phyloP scores from a whole-genome alignment of 2,113 vertebrate species.

The Pelobates fuscus region DNA sequence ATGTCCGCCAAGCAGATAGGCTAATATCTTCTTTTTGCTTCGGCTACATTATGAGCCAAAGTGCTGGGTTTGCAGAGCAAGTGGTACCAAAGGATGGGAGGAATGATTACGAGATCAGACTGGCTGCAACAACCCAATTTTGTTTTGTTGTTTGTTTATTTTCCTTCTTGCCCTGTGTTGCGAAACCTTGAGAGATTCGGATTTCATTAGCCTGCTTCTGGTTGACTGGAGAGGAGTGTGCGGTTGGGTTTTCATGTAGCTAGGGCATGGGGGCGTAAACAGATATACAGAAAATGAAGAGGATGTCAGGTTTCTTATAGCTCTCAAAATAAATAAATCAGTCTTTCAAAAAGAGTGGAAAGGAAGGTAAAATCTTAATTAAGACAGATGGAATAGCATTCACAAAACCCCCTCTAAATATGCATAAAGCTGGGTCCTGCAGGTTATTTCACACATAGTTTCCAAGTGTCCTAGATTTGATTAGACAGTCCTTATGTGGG shows the following conservation, averaged over 20 bases:
- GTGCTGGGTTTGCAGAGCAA: neutral
- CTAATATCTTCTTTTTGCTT: neutral
- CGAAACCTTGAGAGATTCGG: slow-evolving; percentile 20
- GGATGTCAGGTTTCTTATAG: neutral
- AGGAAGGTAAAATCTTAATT: too few species aligned
- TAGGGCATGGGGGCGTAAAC: neutral
- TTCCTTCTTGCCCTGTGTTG: neutral
- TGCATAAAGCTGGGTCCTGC: too few species aligned
- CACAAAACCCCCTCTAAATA: too few species aligned
- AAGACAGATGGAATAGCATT: too few species aligned
- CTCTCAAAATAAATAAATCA: too few species aligned
- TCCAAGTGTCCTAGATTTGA: too few species aligned
- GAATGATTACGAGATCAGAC: neutral
- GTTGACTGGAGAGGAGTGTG: neutral
- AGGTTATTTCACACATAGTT: too few species aligned
- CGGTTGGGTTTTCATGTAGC: slow-evolving; percentile 1
- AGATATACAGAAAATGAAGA: slow-evolving; percentile 5
- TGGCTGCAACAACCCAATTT: neutral
- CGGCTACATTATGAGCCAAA: neutral
- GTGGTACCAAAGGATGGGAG: neutral
- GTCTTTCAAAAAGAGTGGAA: too few species aligned
- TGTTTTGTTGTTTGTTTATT: neutral
- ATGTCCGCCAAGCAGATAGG: neutral
- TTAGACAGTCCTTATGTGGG: too few species aligned
- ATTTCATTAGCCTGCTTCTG: slow-evolving; percentile 15